Evolutionary conservation across 2,797 vertebrate genomes (phyloP).

Genomic region (Setipinna tenuifilis): DNA sequence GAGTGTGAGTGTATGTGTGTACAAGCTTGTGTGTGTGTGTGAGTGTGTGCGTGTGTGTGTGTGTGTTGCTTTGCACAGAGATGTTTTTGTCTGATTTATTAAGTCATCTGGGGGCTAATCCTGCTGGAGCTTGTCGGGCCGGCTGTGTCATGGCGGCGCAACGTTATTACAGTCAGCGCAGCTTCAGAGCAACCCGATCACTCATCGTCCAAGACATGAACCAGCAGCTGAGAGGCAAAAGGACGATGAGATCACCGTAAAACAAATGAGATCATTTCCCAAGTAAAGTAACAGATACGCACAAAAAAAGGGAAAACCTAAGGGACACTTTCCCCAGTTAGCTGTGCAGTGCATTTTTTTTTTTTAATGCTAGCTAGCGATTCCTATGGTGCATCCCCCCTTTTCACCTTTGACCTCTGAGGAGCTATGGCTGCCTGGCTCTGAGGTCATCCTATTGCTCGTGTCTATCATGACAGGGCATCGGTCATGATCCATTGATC

Average conservation of each 20-base stretch:
- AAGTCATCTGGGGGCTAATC: background rate
- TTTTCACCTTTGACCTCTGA: background rate
- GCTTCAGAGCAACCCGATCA: slow-evolving; percentile 9
- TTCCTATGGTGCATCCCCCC: background rate
- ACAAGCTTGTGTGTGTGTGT: background rate
- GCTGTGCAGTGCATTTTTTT: no score
- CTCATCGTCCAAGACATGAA: slow-evolving; percentile 2
- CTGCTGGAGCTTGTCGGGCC: background rate
- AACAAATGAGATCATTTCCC: slow-evolving; percentile 11
- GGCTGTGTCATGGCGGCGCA: background rate
- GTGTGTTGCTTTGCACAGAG: background rate
- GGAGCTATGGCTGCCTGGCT: slow-evolving; percentile 36
- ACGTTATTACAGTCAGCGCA: background rate
- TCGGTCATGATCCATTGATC: slow-evolving; percentile 73
- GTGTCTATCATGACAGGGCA: slow-evolving; percentile 57
- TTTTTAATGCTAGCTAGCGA: background rate
- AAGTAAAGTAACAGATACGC: background rate
- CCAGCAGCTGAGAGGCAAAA: background rate
- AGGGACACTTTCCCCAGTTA: background rate
- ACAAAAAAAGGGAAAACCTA: background rate
- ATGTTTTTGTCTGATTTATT: slow-evolving; percentile 13
- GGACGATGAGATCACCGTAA: slow-evolving; percentile 2
- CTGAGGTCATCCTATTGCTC: slow-evolving; percentile 48
- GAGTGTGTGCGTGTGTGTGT: background rate
- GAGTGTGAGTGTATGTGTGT: no score